These are phyloP conservation scores for Neopipo cinnamomea DNA, from an alignment of 2,113 vertebrate genomes.

Conservation along the genomic window DNA sequence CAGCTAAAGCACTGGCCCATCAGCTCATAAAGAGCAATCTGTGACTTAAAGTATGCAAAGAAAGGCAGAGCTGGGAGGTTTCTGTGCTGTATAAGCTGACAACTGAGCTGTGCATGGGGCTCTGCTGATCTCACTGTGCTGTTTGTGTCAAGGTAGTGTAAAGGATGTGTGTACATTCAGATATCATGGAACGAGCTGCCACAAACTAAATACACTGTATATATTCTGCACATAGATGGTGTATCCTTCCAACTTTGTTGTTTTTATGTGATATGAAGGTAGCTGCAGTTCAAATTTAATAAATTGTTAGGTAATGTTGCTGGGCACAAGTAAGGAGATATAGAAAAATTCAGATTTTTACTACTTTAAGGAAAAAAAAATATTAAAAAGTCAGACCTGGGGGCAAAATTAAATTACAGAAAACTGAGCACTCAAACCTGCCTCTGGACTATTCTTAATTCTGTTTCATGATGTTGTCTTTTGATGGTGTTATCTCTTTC, in stretches of 20 bases:
- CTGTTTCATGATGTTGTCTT: not conserved
- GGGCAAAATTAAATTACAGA: constrained; percentile 34
- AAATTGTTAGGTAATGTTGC: not conserved
- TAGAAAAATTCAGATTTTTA: not conserved
- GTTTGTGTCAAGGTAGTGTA: not conserved
- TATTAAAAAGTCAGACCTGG: not conserved
- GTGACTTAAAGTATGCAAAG: not conserved
- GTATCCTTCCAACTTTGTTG: not conserved
- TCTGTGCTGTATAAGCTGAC: not conserved
- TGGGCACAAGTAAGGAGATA: not conserved
- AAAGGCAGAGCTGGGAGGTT: constrained; percentile 4
- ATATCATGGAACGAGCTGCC: not conserved
- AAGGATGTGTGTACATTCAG: not conserved
- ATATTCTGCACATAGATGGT: not conserved
- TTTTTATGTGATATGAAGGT: not conserved
- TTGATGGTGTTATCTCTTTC: not conserved
- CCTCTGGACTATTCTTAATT: constrained; percentile 9
- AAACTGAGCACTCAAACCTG: not conserved
- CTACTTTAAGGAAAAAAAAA: not conserved
- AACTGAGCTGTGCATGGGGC: not conserved
- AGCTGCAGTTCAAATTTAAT: not conserved
- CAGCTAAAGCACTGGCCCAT: constrained; percentile 58
- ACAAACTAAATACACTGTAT: not conserved
- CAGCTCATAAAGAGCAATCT: constrained; percentile 34
- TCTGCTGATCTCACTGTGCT: not conserved